Evolutionary conservation across 2,113 vertebrate genomes (phyloP).

Genomic region (Chinchilla lanigera): DNA sequence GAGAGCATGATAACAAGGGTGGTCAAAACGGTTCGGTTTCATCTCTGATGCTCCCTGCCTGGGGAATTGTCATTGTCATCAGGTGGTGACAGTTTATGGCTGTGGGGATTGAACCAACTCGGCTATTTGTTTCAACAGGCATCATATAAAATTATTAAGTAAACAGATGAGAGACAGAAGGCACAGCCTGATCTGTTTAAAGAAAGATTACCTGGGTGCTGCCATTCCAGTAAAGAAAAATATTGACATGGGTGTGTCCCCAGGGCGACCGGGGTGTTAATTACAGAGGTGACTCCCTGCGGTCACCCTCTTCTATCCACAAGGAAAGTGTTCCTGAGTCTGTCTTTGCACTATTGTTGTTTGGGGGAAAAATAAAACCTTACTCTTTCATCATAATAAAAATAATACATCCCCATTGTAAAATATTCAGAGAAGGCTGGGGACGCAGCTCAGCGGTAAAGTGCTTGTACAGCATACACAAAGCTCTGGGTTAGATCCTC

Average conservation of each 20-base stretch:
- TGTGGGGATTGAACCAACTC: constrained; percentile 56
- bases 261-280: background rate
- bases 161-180: constrained; percentile 30
- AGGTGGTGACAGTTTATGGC: constrained; percentile 42
- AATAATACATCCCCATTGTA: background rate
- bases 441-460: background rate
- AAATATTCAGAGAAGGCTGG: constrained; percentile 1
- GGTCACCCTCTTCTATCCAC: background rate
- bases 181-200: background rate
- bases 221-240: constrained; percentile 32
- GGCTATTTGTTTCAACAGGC: constrained; percentile 26
- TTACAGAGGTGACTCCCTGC: background rate
- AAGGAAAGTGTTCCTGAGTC: background rate
- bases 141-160: constrained; percentile 64
- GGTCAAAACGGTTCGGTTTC: constrained; percentile 53
- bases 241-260: background rate
- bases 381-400: background rate
- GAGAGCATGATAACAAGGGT: background rate
- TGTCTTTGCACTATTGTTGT: background rate
- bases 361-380: background rate
- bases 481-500: background rate
- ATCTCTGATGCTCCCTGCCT: background rate
- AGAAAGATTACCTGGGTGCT: constrained; percentile 39
- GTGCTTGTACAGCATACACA: background rate
- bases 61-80: constrained; percentile 54